Base-by-base conservation (phyloP, 2,113 vertebrate species). In the Dipodomys merriami region DNA sequence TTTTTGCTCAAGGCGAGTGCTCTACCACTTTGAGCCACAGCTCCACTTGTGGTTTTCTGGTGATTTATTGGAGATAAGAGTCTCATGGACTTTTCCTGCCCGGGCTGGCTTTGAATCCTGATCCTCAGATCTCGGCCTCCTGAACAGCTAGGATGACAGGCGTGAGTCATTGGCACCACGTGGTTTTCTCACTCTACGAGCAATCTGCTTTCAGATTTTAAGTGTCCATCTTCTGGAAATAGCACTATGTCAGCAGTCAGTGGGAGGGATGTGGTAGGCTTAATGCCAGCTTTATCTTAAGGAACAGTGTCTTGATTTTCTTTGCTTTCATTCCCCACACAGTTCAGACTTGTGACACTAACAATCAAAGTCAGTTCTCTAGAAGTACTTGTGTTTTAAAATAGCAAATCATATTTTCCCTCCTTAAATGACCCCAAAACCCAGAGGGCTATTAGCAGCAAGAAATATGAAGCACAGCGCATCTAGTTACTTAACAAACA, bases 381-480 rank as follows among this genome's bases (percentile, higher is more conserved):
- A 86, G 33, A 96, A 94, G 49, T 91, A 85, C 67, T 33, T 62
- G 74, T 57, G 71, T 91, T 94, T 95, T 90, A 95, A 95, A 95
- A 93, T 44, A 92, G 64, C 39, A 88, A 89, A 91, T 15, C 85
- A 6, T 71, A 83, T 95, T 71, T 91, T 93, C 20, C 78, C 86
- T 92, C 30, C 77, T 94, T 68, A 95, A 96, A 93, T 83, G 62
- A 86, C 39, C 76, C 91, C 90, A 81, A 94, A 85, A 88, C 92
- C 88, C 30, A 35, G 65, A 96, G 25, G 65, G 49, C 39, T 86
- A 73, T 84, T 44, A 78, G 77, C 39, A 53, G 53, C 81, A 85
- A 83, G 57, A 95, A 96, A 95, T 69, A 92, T 44, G 93, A 95
- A 96, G 53, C 20, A 85, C 95, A 69, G 92, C 6, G 18, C 76